phyloP scores from a whole-genome alignment of 2,888 invertebrate species.

The Hirtodrosophila trivittata region DNA sequence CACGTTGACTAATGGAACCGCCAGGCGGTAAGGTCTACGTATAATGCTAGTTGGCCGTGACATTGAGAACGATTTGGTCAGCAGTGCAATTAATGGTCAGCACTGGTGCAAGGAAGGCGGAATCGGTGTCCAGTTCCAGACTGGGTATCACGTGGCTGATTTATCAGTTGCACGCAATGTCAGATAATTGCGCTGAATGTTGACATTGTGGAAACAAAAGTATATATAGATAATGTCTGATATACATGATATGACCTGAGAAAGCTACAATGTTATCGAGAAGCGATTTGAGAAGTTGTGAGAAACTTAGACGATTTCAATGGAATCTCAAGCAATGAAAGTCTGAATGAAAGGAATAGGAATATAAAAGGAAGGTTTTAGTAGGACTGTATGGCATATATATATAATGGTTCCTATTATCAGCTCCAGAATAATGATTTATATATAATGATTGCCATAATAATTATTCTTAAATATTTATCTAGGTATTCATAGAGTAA shows the following conservation, averaged over 20 bases:
- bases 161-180: constrained; percentile 33
- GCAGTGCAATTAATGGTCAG: constrained; percentile 57
- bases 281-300: no score
- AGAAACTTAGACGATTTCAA: no score
- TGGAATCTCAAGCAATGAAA: no score
- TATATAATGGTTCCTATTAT: no score
- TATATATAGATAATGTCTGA: background rate
- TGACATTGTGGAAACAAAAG: constrained; percentile 11
- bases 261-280: no score
- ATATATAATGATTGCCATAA: no score
- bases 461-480: no score
- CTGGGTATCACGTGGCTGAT: constrained; percentile 12
- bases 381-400: no score
- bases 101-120: background rate
- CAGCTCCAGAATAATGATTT: no score
- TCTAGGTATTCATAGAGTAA: background rate
- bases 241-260: background rate
- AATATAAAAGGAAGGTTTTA: no score
- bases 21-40: constrained; percentile 3
- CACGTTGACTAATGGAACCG: no score
- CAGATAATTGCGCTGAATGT: constrained; percentile 26
- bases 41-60: constrained; percentile 51
- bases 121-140: constrained; percentile 28
- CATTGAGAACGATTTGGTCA: constrained; percentile 58
- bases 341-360: no score